Base-by-base conservation (phyloP, 2,797 vertebrate species). In the Xiphophorus birchmanni region DNA sequence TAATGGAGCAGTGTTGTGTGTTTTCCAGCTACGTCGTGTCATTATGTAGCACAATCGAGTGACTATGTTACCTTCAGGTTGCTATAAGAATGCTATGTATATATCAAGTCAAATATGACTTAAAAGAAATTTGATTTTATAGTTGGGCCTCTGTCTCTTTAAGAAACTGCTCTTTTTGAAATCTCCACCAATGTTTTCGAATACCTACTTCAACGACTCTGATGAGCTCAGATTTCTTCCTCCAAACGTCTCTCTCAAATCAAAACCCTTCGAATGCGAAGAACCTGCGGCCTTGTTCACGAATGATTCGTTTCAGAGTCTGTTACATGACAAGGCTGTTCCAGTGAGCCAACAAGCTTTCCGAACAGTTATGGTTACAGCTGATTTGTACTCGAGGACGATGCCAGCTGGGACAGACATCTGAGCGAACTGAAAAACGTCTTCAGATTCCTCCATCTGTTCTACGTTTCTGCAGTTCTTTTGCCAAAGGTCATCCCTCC, bases 291-390 rank as follows among this genome's bases (percentile, higher is more conserved):
- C 45, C 80, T 52, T 81, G 32, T 71, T 78, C 78, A 69, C 80
- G 72, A 77, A 56, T 71, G 26, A 71, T 77, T 44, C 26, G 15
- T 76, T 42, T 69, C 65, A 42, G 65, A 44, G 35, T 89, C 45
- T 76, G 44, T 86, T 87, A 80, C 87, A 88, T 78, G 84, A 84
- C 84, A 76, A 21, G 80, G 48, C 35, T 48, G 35, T 78, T 85
- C 82, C 63, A 74, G 44, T 35, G 73, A 74, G 77, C 90, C 84
- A 85, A 82, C 58, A 67, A 82, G 78, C 84, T 47, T 69, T 72
- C 69, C 1, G 42, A 17, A 47, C 42, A 47, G 69, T 29, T 72
- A 29, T 29, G 26, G 69, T 47, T 72, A 8, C 69, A 72, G 69
- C 69, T 72, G 69, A 72, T 72, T 45, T 72, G 69, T 47, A 17